A percentile compares a stretch with the other conserved stretches of the same genome.
Evolutionary conservation across 2,113 vertebrate genomes (phyloP).

Genomic region (Plecotus auritus): DNA sequence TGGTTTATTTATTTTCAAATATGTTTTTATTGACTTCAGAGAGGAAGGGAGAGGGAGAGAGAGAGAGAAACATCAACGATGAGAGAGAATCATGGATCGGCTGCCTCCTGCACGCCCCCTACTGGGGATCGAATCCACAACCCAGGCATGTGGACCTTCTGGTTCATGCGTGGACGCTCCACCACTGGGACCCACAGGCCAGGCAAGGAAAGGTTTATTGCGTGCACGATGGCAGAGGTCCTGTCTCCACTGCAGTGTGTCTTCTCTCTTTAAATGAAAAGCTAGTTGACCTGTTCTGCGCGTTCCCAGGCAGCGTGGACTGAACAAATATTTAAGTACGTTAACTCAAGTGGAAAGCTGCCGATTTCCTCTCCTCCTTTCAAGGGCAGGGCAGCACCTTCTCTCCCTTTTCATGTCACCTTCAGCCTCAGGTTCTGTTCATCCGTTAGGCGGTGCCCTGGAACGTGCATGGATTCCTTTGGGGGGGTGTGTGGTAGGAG

Average conservation of each 20-base stretch:
- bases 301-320: background rate
- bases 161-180: too few species aligned
- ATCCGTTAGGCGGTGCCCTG: accelerated
- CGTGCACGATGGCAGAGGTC: background rate
- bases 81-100: too few species aligned
- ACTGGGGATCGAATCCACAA: too few species aligned
- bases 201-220: background rate
- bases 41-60: too few species aligned
- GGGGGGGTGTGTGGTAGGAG: background rate
- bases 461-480: accelerated
- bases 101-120: too few species aligned
- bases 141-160: too few species aligned
- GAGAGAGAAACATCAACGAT: too few species aligned
- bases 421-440: background rate
- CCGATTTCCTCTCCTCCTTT: background rate
- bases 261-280: background rate
- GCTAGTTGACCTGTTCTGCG: accelerated
- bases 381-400: background rate
- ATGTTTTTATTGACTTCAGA: too few species aligned
- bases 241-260: background rate
- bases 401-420: background rate
- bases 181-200: too few species aligned
- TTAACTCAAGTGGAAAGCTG: background rate
- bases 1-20: too few species aligned
- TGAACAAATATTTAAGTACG: background rate